phyloP scores from a whole-genome alignment of 2,888 invertebrate genomes.

The Agrochola lota region DNA sequence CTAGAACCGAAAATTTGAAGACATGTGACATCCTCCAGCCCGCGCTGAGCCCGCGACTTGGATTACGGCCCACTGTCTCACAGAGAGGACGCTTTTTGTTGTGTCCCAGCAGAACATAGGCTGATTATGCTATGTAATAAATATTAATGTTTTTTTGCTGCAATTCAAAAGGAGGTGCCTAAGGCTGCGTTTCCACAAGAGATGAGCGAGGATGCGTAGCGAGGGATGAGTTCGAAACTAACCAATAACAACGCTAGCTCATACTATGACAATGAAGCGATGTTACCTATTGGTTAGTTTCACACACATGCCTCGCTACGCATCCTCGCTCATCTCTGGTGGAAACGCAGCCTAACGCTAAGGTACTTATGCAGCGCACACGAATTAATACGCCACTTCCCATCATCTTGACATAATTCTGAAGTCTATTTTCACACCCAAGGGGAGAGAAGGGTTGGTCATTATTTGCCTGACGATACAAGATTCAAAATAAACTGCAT shows the following conservation, averaged over 20 bases:
- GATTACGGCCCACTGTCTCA: background rate
- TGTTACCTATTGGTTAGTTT: too few species aligned
- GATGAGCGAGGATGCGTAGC: too few species aligned
- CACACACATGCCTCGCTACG: too few species aligned
- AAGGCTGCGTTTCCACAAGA: too few species aligned
- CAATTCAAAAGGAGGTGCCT: too few species aligned
- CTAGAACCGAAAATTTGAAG: background rate
- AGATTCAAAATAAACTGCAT: constrained; percentile 9
- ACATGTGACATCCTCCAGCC: background rate
- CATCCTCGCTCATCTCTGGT: too few species aligned
- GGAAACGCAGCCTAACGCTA: too few species aligned
- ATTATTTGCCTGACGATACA: background rate
- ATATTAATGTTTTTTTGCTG: too few species aligned
- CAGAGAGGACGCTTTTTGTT: background rate
- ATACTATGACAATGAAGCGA: too few species aligned
- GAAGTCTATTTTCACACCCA: background rate
- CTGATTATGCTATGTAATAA: background rate
- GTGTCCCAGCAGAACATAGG: background rate
- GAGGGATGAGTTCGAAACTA: too few species aligned
- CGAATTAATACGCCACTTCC: background rate
- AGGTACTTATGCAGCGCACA: background rate
- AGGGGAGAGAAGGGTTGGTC: background rate
- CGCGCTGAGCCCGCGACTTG: background rate
- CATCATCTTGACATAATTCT: background rate
- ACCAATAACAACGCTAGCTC: too few species aligned